Evolutionary conservation across 2,888 invertebrate genomes (phyloP), one percentile per base, ranked within the genome.

Genomic region (Chrysomela aeneicollis): DNA sequence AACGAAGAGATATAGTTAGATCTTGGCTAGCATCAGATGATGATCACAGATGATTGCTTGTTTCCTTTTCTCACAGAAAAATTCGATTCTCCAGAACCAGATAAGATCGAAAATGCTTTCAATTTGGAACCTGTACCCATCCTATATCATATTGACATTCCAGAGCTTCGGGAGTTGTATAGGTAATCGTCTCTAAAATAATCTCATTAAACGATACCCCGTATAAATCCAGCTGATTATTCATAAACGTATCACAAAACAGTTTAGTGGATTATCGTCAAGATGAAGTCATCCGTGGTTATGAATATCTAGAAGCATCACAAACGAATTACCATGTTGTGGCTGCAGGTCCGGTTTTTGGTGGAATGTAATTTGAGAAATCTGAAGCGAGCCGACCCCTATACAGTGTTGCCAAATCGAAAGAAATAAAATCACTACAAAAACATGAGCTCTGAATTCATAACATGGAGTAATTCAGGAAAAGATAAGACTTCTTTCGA

Each of bases 221-320:
- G 61, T 59, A 61, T 61, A 54, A 62, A 59, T 46, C 52, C 62
- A 59, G 62, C 35, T 59, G 57, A 66, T 59, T 62, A 66, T 58
- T 50, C 46, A 51, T 42, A 42, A 42, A 42, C 42, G 42, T 42
- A 63, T 63, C 64, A 67, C 63, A 67, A 63, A 67, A 63, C 61
- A 63, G 57, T 67, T 64, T 63, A 50, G 63, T 57, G 61, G 65
- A 66, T 67, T 67, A 65, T 57, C 58, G 64, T 54, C 63, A 47
- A 60, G 68, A 70, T 70, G 66, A 68, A 70, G 70, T 68, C 68
- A 70, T 70, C 68, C 62, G 64, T 61, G 61, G 62, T 64, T 68
- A 68, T 70, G 68, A 66, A 68, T 69, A 67, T 69, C 67, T 67
- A 67, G 65, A 59, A 67, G 67, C 64, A 69, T 65, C 65, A 65